Percentiles rank a stretch among this genome's conserved stretches.
phyloP scores from a whole-genome alignment of 2,797 vertebrate genomes.

The Toxotes lorentzi region DNA sequence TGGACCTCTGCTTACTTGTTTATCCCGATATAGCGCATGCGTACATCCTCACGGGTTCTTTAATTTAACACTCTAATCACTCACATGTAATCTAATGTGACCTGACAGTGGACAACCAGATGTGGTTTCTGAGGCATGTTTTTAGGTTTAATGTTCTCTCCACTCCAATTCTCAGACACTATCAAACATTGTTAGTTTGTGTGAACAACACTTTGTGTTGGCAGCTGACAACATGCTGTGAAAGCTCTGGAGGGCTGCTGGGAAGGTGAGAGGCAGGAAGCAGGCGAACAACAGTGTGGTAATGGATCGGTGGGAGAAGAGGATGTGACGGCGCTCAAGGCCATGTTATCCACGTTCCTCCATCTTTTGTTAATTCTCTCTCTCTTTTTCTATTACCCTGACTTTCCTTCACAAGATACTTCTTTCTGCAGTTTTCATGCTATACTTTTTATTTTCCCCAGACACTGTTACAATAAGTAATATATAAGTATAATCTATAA shows the following conservation, averaged over 20 bases:
- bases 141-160: slow-evolving; percentile 12
- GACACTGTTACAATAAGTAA: not conserved
- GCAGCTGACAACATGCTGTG: slow-evolving; percentile 44
- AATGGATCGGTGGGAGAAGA: slow-evolving; percentile 33
- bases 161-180: not conserved
- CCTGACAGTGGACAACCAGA: not conserved
- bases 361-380: slow-evolving; percentile 1
- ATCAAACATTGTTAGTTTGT: slow-evolving; percentile 29
- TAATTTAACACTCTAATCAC: not conserved
- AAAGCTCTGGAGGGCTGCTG: slow-evolving; percentile 47
- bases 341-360: slow-evolving; percentile 25
- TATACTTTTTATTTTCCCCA: not conserved
- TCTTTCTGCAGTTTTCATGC: not conserved
- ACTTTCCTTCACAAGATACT: slow-evolving; percentile 4
- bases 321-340: slow-evolving; percentile 17
- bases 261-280: slow-evolving; percentile 55
- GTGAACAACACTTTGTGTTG: slow-evolving; percentile 31
- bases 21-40: not conserved
- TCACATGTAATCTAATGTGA: not conserved
- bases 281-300: slow-evolving; percentile 17
- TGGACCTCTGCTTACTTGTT: not conserved
- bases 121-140: not conserved
- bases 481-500: no score
- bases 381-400: not conserved
- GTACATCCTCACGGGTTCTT: not conserved